phyloP scores from a whole-genome alignment of 2,888 invertebrate species.

The Erebia palarica region DNA sequence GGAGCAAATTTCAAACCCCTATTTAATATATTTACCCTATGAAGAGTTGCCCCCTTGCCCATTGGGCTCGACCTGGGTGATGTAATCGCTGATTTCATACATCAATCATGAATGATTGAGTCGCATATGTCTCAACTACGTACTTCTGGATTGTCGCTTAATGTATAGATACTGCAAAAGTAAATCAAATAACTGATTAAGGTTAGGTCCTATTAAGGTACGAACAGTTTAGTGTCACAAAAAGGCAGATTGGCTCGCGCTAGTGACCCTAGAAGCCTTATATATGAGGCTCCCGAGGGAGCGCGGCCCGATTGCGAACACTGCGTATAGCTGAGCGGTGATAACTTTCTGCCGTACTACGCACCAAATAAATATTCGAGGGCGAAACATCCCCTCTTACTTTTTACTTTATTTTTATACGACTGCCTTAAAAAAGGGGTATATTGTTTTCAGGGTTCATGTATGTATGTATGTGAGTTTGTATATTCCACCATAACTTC shows the following conservation, averaged over 20 bases:
- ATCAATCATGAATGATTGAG: too few relatives aligned
- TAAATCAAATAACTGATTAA: neutral
- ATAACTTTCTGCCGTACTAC: neutral
- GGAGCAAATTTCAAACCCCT: too few relatives aligned
- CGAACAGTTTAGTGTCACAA: neutral
- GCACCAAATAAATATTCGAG: neutral
- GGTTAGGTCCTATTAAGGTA: neutral
- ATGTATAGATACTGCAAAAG: neutral
- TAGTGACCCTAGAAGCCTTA: neutral
- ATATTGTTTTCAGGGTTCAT: too few relatives aligned
- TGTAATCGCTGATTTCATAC: too few relatives aligned
- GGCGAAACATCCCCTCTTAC: neutral
- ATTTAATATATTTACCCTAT: too few relatives aligned
- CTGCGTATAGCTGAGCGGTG: neutral
- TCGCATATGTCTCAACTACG: too few relatives aligned
- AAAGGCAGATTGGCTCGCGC: neutral
- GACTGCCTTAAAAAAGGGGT: too few relatives aligned
- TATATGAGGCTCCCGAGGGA: neutral
- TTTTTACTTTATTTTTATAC: neutral
- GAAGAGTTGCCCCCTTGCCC: too few relatives aligned
- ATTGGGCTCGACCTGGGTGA: too few relatives aligned
- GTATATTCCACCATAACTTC: too few relatives aligned
- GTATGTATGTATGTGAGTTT: too few relatives aligned
- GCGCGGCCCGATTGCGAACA: neutral
- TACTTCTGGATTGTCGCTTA: too few relatives aligned